Conservation (phyloP, 2,113 vertebrate species). For the Turnix velox region DNA sequence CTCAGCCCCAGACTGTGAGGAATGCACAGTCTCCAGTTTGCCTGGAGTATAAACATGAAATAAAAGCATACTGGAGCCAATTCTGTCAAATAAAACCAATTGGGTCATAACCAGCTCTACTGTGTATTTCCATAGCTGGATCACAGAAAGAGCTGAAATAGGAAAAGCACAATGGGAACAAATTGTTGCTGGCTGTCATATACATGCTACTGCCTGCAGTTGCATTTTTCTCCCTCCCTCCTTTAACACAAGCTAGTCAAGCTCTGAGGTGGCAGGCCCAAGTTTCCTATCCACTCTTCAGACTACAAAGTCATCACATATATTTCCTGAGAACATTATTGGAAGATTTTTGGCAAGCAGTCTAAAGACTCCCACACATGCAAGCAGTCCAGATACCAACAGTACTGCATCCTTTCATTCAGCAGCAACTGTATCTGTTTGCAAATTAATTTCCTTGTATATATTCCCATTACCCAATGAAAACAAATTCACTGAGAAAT, state of each 20-base stretch:
- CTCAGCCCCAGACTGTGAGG: background rate
- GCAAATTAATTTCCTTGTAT: conserved; percentile 69
- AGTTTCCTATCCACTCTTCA: background rate
- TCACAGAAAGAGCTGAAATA: background rate
- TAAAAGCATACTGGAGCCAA: background rate
- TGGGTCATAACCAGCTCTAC: background rate
- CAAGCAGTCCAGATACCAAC: conserved; percentile 22
- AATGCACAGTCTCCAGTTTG: background rate
- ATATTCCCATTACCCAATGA: conserved; percentile 54
- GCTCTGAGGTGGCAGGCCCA: background rate
- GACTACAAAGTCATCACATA: conserved; percentile 25
- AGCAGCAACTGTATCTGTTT: conserved; percentile 53
- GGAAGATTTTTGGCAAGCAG: conserved; percentile 43
- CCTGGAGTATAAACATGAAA: background rate
- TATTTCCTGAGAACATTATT: conserved; percentile 31
- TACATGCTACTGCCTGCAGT: background rate
- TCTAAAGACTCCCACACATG: background rate
- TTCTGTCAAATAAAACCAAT: background rate
- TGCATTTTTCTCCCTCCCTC: background rate
- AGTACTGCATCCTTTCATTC: conserved; percentile 12
- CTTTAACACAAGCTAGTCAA: background rate
- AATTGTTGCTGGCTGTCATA: background rate
- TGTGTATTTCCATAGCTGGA: background rate
- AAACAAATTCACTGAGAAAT: conserved; percentile 58
- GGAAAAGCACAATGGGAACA: background rate